These are phyloP conservation scores for Dicycla oo DNA, from an alignment of 2,888 invertebrate genomes.

Conservation along the genomic window DNA sequence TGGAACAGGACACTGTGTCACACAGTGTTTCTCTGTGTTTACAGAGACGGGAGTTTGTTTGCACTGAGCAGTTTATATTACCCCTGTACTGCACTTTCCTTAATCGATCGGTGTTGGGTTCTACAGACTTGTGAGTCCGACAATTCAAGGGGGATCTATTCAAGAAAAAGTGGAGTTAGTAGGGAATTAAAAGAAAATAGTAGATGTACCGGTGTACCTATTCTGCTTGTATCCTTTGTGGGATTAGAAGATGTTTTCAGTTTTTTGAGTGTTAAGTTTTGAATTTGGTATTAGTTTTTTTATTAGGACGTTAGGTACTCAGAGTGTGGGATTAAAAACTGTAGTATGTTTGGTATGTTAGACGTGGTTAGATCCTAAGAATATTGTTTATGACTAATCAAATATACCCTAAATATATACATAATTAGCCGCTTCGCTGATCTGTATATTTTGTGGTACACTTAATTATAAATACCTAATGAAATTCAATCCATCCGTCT, in stretches of 20 bases:
- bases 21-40: constrained; percentile 54
- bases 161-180: constrained; percentile 32
- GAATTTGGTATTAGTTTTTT: neutral
- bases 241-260: neutral
- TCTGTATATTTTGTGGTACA: neutral
- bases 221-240: constrained; percentile 16
- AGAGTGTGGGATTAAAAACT: neutral
- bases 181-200: constrained; percentile 42
- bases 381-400: neutral
- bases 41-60: constrained; percentile 41
- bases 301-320: neutral
- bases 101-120: constrained; percentile 54
- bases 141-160: constrained; percentile 35
- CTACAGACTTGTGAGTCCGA: constrained; percentile 35
- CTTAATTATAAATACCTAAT: neutral
- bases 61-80: constrained; percentile 36
- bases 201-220: neutral
- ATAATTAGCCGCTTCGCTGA: neutral
- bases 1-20: constrained; percentile 60
- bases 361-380: too few relatives aligned
- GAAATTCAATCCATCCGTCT: neutral
- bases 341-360: neutral
- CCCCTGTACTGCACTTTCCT: constrained; percentile 52
- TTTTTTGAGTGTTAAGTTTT: neutral
- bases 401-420: neutral